Conservation (phyloP, 1,140 invertebrate species). For the Macrosteles quadrilineatus region DNA sequence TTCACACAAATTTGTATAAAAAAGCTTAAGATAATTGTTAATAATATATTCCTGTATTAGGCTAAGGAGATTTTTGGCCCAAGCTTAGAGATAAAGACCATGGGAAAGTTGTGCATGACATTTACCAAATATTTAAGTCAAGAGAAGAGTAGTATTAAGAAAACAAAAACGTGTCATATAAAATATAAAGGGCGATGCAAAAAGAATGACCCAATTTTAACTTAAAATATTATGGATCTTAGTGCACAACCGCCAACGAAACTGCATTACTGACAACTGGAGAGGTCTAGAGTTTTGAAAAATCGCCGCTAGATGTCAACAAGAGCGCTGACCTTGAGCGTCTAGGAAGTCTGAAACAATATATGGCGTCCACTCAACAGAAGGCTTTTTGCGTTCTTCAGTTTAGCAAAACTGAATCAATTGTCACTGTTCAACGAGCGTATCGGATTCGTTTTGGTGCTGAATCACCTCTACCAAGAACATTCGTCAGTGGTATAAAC, state of each 20-base stretch:
- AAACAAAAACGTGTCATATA: too few species aligned
- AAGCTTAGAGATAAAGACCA: too few species aligned
- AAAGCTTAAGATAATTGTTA: too few species aligned
- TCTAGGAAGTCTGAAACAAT: not conserved
- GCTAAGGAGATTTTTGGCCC: too few species aligned
- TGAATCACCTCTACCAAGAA: conserved; percentile 5
- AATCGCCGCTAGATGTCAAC: conserved; percentile 14
- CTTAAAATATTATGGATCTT: too few species aligned
- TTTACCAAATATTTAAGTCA: too few species aligned
- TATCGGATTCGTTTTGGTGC: conserved; percentile 2
- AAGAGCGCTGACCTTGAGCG: not conserved
- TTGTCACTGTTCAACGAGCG: conserved; percentile 15
- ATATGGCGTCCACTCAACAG: not conserved
- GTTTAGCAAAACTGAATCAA: conserved; percentile 6
- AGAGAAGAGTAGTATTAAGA: too few species aligned
- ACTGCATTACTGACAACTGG: not conserved
- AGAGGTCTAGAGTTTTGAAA: conserved; percentile 6
- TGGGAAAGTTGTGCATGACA: too few species aligned
- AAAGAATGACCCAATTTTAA: too few species aligned
- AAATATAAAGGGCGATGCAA: too few species aligned
- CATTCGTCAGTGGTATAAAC: conserved; percentile 10
- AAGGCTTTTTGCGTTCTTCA: conserved; percentile 28
- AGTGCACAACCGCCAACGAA: not conserved
- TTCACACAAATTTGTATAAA: too few species aligned
- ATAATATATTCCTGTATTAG: too few species aligned